These are phyloP conservation scores for Seriola quinqueradiata DNA, from an alignment of 2,113 vertebrate genomes.

Conservation along the genomic window DNA sequence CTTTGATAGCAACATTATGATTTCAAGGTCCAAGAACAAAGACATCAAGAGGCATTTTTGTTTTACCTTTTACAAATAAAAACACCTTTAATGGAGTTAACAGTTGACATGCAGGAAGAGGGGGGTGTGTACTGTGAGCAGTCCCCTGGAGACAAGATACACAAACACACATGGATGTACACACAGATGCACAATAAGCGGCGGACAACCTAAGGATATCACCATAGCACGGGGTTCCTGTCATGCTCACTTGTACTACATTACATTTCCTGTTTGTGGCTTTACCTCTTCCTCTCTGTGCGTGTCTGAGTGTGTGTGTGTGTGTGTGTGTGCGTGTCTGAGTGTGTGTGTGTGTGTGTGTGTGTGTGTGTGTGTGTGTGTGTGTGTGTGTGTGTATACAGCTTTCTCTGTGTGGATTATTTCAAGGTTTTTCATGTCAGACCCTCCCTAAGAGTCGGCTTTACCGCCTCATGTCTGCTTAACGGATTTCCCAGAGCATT, in stretches of 20 bases:
- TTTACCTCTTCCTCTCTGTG: conserved; percentile 36
- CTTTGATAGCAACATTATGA: not conserved
- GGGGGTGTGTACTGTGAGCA: not conserved
- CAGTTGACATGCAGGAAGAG: conserved; percentile 59
- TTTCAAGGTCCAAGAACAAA: conserved; percentile 58
- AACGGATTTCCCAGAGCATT: conserved; percentile 44
- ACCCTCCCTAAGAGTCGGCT: not conserved
- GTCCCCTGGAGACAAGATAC: conserved; percentile 22
- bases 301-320: not conserved
- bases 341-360: not conserved
- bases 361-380: not conserved
- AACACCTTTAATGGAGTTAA: conserved; percentile 70
- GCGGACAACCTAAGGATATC: conserved; percentile 42
- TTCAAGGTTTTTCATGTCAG: conserved; percentile 21
- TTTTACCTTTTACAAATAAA: conserved; percentile 44
- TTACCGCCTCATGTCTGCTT: conserved; percentile 2
- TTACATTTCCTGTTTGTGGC: conserved; percentile 61
- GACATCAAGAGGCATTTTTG: conserved; percentile 33
- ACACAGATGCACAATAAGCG: conserved; percentile 34
- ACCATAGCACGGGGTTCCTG: conserved; percentile 36
- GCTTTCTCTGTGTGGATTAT: not conserved
- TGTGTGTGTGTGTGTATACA: not conserved
- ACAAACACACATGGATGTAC: conserved; percentile 31
- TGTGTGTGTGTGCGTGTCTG: not conserved
- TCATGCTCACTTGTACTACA: conserved; percentile 12